Evolutionary conservation across 2,888 invertebrate genomes (phyloP).

Genomic region (Dusona sp.): DNA sequence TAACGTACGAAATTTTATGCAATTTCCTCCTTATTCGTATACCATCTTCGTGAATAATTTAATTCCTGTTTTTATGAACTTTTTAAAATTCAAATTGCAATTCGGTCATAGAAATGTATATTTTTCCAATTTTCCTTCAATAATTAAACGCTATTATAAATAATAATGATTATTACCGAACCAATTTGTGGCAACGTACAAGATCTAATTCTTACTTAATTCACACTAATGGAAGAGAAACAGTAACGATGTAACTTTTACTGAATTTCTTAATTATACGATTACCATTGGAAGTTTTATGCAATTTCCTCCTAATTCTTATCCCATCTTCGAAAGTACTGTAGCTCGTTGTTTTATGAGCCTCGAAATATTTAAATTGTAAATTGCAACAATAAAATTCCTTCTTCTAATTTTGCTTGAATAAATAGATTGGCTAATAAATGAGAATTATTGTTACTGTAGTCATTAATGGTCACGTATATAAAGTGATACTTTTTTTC

Average conservation of each 20-base stretch:
- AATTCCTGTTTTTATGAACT: not conserved
- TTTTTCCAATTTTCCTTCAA: not conserved
- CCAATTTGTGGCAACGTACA: not conserved
- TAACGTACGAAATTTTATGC: conserved; percentile 29
- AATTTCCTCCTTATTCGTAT: conserved; percentile 3
- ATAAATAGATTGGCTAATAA: not conserved
- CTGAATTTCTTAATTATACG: not conserved
- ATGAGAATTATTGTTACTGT: not conserved
- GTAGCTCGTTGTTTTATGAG: not conserved
- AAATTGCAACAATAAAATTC: not conserved
- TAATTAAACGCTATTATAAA: not conserved
- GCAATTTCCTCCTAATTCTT: conserved; percentile 1
- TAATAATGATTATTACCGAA: not conserved
- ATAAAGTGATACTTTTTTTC: not conserved
- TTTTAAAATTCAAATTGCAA: not conserved
- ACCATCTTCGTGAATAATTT: conserved; percentile 4
- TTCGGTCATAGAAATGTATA: not conserved
- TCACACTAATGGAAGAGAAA: not conserved
- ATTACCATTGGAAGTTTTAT: conserved; percentile 1
- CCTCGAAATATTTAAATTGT: not conserved
- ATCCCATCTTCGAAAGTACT: not conserved
- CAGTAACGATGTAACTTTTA: not conserved
- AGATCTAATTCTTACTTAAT: not conserved
- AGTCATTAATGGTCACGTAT: not conserved
- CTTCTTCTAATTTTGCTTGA: not conserved